Base-by-base conservation (phyloP, 37 sponge, comb jelly and placozoan genomes). In the Cliona cf. orientalis region DNA sequence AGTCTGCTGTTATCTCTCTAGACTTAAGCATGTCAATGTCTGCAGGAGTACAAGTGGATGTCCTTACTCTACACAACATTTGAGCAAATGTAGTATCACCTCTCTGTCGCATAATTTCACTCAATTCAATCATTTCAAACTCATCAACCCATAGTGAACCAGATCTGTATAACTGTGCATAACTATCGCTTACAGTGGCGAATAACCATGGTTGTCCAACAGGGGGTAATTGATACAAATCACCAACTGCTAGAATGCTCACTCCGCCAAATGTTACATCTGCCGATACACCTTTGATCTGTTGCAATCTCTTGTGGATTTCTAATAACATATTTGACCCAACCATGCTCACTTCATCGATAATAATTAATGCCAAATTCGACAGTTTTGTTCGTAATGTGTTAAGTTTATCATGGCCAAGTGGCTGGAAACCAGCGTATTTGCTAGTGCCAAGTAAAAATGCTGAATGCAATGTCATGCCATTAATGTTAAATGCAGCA, bases 381-480 rank as follows among this genome's bases (percentile, higher is more conserved):
- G 66, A 23, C 6, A 86, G 87, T 19, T 69, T 66, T 3, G 63
- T 14, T 70, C 86, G 21, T 2, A 85, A 25, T 55, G 72, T 37
- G 56, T 75, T 75, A 37, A 58, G 22, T 22, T 35, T 40, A 11
- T 42, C 71, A 64, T 31, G 49, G 40, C 34, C 38, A 58, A 57
- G 36, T 60, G 46, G 46, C 37, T n/a, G n/a, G n/a, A n/a, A n/a
- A n/a, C n/a, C 67, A 34, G 45, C 43, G 49, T 3, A 64, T 12
- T 39, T 62, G 36, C 60, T 75, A 12, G 40, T 29, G 40, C 38
- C 43, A 39, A n/a, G 69, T 2, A 75, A 31, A 23, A 81, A 69
- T 49, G 83, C 82, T 41, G 71, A 70, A 66, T 81, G 78, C 2
- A 82, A 33, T 14, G 89, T 81, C 82, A 82, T 81, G 33, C 83